Conservation (phyloP, 2,797 vertebrate genomes). For the Zalophus californianus region DNA sequence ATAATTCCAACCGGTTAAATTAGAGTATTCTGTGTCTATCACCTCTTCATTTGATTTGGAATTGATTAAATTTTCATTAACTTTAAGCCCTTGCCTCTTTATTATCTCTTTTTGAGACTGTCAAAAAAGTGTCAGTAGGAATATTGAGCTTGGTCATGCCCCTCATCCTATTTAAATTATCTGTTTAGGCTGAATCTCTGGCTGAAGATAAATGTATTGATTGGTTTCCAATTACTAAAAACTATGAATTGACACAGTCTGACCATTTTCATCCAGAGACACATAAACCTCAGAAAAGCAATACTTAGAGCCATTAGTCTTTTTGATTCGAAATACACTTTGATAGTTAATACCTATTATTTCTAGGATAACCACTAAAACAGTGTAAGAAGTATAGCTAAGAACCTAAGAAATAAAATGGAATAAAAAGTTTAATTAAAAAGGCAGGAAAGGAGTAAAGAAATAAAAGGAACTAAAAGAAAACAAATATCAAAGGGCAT, state of each 20-base stretch:
- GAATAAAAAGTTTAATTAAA: not conserved
- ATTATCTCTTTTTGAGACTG: not conserved
- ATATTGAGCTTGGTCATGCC: not conserved
- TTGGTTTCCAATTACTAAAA: slow-evolving; percentile 1
- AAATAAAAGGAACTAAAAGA: not conserved
- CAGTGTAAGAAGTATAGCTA: not conserved
- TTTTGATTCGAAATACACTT: not conserved
- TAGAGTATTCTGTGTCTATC: not conserved
- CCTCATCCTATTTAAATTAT: not conserved
- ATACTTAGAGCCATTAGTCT: not conserved
- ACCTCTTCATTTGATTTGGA: not conserved
- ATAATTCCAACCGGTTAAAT: not conserved
- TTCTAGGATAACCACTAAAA: not conserved
- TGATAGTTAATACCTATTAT: not conserved
- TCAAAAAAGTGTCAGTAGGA: not conserved
- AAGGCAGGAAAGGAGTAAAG: not conserved
- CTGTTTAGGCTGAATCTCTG: not conserved
- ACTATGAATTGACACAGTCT: not conserved
- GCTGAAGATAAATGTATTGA: not conserved
- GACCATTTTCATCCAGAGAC: not conserved
- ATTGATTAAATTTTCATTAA: slow-evolving; percentile 48
- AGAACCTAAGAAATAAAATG: not conserved
- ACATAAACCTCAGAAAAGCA: not conserved
- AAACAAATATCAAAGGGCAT: not conserved
- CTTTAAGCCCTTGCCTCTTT: not conserved